phyloP scores from a whole-genome alignment of 2,113 vertebrate genomes.

The Callorhinus ursinus region DNA sequence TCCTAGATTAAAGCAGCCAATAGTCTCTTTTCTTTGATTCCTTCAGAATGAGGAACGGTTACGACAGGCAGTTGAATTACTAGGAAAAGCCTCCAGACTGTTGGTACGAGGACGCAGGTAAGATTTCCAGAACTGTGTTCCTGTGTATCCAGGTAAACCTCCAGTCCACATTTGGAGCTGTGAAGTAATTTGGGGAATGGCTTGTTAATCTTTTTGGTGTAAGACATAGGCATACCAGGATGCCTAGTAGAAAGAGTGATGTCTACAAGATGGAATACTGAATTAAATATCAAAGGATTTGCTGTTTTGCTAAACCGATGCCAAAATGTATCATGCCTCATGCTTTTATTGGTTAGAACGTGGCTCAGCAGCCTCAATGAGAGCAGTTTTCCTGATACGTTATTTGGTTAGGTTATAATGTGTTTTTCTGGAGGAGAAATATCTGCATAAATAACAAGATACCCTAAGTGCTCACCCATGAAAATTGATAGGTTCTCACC shows the following conservation, averaged over 20 bases:
- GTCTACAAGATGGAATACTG: neutral
- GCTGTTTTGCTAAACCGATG: neutral
- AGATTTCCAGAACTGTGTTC: neutral
- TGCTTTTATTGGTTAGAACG: neutral
- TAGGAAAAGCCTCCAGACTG: slow-evolving; percentile 96
- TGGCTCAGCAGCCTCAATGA: neutral
- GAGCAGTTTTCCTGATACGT: neutral
- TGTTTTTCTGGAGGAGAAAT: neutral
- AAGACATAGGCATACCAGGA: neutral
- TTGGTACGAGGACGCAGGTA: slow-evolving; percentile 95
- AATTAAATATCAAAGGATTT: neutral
- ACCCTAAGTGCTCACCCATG: neutral
- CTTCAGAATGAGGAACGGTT: slow-evolving; percentile 96
- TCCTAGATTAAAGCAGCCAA: neutral
- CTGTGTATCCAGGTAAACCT: neutral
- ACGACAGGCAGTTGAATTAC: slow-evolving; percentile 95
- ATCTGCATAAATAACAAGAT: neutral
- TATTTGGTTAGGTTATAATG: neutral
- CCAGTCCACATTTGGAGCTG: neutral
- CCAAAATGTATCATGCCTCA: neutral
- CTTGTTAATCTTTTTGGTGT: neutral
- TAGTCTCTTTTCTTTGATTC: slow-evolving; percentile 36
- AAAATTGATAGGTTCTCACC: neutral
- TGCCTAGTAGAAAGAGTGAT: neutral
- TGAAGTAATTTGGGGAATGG: neutral